Evolutionary conservation across 2,797 vertebrate species (phyloP), one percentile per base, ranked within the genome.

Genomic region (Catostomus latipinnis): DNA sequence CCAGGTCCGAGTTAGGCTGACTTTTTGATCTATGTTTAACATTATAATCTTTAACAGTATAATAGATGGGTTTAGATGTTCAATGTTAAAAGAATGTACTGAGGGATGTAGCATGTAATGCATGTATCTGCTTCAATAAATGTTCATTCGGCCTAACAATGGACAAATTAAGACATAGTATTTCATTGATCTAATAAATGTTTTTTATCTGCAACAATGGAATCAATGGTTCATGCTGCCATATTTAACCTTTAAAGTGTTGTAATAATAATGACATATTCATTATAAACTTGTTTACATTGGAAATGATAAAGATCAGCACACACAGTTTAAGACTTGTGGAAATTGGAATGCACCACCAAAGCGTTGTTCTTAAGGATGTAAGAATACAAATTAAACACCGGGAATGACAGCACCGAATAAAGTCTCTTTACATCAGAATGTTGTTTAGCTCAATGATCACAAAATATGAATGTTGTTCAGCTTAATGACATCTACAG

Each of bases 371-470:
- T 49, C 34, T 56, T 69, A 12, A 70, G 48, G 63, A 16, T 43
- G 43, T 56, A 46, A 63, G n/a, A 43, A 49, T 61, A 9, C 12
- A 73, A 70, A 67, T n/a, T 61, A 58, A 73, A 62, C 18, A 68
- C 2, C 66, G 22, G 18, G 68, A 81, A 76, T 76, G 6, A 76
- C 6, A 63, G 14, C 0, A 9, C 22, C 10, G 7, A 58, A 11
- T 22, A 18, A 8, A 16, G 58, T 49, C 16, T 13, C 3, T 62
- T 1, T 4, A 34, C 6, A 68, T 14, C 8, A 61, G 3, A 67
- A 67, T 9, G 16, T 14, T 68, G 45, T 1, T 66, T 10, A 34
- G 16, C 6, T 18, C 14, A 58, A 3, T 34, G 34, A 34, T 3
- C 34, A 34, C 34, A 34, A 34, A 34, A 34, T 34, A 34, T 34